Percentiles rank a stretch among this genome's conserved stretches.
Evolutionary conservation across 2,113 vertebrate species (phyloP).

Genomic region (Aptenodytes forsteri): DNA sequence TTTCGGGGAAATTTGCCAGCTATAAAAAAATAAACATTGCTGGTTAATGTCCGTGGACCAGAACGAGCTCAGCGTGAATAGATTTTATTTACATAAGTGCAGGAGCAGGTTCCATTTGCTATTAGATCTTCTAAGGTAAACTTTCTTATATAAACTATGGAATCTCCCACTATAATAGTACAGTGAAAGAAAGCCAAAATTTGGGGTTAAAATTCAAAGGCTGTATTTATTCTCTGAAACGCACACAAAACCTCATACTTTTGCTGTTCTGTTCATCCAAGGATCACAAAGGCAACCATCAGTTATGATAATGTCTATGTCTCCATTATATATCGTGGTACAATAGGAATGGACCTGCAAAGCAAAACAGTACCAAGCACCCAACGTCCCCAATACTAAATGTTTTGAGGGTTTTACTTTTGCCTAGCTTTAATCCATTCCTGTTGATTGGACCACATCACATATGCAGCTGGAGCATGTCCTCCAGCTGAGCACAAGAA

Average conservation of each 20-base stretch:
- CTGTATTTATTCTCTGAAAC: conserved; percentile 20
- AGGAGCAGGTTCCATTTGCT: conserved; percentile 64
- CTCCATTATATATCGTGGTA: background rate
- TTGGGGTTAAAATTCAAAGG: conserved; percentile 17
- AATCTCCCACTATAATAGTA: conserved; percentile 54
- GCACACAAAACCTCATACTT: background rate
- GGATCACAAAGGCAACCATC: background rate
- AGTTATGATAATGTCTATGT: background rate
- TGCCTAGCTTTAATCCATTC: background rate
- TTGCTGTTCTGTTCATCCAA: background rate
- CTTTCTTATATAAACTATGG: conserved; percentile 62
- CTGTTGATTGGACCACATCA: background rate
- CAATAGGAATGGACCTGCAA: background rate
- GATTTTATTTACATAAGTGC: conserved; percentile 67
- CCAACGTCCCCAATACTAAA: background rate
- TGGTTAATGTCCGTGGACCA: conserved; percentile 57
- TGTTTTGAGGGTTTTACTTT: background rate
- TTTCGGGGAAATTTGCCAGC: conserved; percentile 65
- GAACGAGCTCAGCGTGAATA: conserved; percentile 40
- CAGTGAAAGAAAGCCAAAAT: conserved; percentile 31
- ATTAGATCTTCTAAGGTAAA: conserved; percentile 65
- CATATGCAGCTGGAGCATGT: background rate
- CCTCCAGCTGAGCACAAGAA: background rate
- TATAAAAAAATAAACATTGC: conserved; percentile 63
- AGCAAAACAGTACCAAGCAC: background rate